Percentiles rank a stretch among this genome's conserved stretches.
These are phyloP conservation scores for Pteruthius melanotis DNA, from an alignment of 2,113 vertebrate species.

Conservation along the genomic window DNA sequence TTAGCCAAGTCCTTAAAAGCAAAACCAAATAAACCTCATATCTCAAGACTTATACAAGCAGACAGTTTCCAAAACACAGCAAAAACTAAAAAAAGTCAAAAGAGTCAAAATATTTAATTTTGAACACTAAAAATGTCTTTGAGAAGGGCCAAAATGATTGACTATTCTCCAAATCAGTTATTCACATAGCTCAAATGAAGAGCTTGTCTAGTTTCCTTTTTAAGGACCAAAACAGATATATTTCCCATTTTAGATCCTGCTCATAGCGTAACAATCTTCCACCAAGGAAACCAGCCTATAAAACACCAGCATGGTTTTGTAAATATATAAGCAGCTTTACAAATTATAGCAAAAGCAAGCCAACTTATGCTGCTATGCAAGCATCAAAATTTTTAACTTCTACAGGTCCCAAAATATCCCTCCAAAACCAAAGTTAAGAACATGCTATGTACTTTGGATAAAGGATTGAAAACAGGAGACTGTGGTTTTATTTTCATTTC, in stretches of 20 bases:
- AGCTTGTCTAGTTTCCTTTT: not conserved
- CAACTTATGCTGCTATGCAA: not conserved
- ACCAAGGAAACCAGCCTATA: not conserved
- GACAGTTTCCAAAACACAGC: not conserved
- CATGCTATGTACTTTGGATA: rapidly evolving
- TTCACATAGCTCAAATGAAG: not conserved
- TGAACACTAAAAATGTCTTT: not conserved
- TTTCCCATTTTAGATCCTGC: not conserved
- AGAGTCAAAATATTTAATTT: not conserved
- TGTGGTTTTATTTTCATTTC: not conserved
- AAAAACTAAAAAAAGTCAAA: not conserved
- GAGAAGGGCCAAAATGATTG: not conserved
- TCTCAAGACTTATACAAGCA: not conserved
- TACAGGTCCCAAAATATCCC: not conserved
- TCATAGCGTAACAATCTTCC: not conserved
- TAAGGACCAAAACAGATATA: not conserved
- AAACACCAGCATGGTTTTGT: not conserved
- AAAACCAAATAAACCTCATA: not conserved
- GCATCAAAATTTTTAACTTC: not conserved
- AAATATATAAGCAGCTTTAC: not conserved
- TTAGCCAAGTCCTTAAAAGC: slow-evolving; percentile 72
- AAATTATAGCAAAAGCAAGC: not conserved
- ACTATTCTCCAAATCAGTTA: not conserved
- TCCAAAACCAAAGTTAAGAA: not conserved
- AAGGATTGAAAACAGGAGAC: not conserved